These are phyloP conservation scores for Anastrepha obliqua DNA, from an alignment of 1,140 invertebrate species.

Conservation along the genomic window DNA sequence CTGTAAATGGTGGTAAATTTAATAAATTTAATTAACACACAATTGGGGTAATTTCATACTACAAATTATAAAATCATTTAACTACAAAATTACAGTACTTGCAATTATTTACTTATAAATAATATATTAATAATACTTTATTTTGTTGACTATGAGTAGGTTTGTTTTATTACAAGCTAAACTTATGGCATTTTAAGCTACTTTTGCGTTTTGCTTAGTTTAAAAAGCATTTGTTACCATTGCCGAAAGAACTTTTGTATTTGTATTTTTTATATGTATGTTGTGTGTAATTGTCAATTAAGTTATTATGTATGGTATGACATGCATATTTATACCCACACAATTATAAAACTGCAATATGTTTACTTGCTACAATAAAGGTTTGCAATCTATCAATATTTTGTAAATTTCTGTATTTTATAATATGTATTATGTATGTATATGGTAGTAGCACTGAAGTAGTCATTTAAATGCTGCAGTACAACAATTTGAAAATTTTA, in stretches of 20 bases:
- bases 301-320: background rate
- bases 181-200: background rate
- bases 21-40: too few species aligned
- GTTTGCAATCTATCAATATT: background rate
- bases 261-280: background rate
- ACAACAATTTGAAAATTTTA: conserved; percentile 44
- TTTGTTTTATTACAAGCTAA: background rate
- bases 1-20: too few species aligned
- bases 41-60: background rate
- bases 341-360: conserved; percentile 1
- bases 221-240: conserved; percentile 43
- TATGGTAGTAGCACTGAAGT: background rate
- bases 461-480: conserved; percentile 19
- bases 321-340: background rate
- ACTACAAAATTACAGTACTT: too few species aligned
- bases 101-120: too few species aligned
- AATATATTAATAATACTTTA: background rate
- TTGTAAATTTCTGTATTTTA: too few species aligned
- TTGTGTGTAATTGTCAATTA: background rate
- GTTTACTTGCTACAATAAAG: conserved; percentile 8
- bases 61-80: conserved; percentile 1
- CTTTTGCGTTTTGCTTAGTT: background rate
- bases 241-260: background rate
- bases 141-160: background rate
- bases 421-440: background rate